Conservation (phyloP, 2,797 vertebrate genomes). For the Serranus cabrilla region DNA sequence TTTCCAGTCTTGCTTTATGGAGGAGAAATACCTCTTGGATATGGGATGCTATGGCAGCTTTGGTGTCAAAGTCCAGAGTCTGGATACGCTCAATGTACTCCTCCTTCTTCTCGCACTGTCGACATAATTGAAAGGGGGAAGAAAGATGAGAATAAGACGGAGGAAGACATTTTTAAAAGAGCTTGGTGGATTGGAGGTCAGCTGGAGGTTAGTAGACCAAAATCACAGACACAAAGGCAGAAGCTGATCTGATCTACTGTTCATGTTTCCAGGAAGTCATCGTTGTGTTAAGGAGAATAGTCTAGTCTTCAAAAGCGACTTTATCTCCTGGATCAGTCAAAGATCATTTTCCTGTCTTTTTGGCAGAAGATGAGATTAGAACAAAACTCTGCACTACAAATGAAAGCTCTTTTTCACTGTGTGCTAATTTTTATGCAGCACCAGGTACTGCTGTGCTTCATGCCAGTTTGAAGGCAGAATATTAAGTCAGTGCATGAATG, state of each 20-base stretch:
- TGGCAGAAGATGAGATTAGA: slow-evolving; percentile 17
- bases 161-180: not conserved
- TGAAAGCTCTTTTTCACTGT: not conserved
- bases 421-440: not conserved
- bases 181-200: slow-evolving; percentile 11
- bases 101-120: slow-evolving; percentile 97
- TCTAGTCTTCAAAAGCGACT: slow-evolving; percentile 10
- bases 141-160: not conserved
- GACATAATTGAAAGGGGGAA: slow-evolving; percentile 6
- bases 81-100: slow-evolving; percentile 98
- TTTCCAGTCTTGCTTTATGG: not conserved
- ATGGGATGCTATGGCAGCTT: slow-evolving; percentile 96
- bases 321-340: slow-evolving; percentile 24
- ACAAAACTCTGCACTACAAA: not conserved
- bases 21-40: slow-evolving; percentile 93
- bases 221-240: slow-evolving; percentile 16
- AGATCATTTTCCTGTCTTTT: slow-evolving; percentile 9
- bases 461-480: not conserved
- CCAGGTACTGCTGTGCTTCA: not conserved
- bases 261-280: slow-evolving; percentile 16
- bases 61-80: slow-evolving; percentile 95
- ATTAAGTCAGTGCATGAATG: slow-evolving; percentile 5
- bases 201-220: slow-evolving; percentile 30
- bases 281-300: slow-evolving; percentile 2
- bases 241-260: slow-evolving; percentile 1